Base-by-base conservation (phyloP, 2,797 vertebrate species). In the Avahi laniger region DNA sequence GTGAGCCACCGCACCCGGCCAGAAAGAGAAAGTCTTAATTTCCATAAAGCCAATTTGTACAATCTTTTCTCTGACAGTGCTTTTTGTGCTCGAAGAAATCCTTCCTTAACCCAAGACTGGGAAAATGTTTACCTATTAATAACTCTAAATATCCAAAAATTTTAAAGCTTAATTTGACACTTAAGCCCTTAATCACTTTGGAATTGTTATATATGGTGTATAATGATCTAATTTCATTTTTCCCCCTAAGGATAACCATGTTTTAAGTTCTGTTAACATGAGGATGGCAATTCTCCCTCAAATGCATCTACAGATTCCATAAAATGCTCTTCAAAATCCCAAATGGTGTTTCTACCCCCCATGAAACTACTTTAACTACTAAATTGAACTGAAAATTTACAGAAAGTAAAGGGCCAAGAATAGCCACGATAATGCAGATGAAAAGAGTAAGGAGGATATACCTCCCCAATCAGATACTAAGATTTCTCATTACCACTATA, bases 71-170 rank as follows among this genome's bases (percentile, higher is more conserved):
- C 70, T 89, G 52, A 81, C 1, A 82, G 4, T 78, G 41, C 46
- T 82, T 92, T 92, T 48, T 76, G 35, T 92, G 26, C 46, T 28
- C 2, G 70, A 89, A 96, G 33, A 95, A 87, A 90, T 70, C 33
- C 30, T 94, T 89, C 48, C 33, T 84, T 84, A 75, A 89, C 28
- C 24, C 54, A 82, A 65, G 38, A 54, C 6, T 78, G 20, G 57
- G 69, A 90, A 86, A 92, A 90, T 78, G 86, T 38, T 89, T 57
- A 41, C 33, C 69, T 79, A 50, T 88, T 94, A 88, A 72, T 86
- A 86, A 75, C 86, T 79, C 61, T 54, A 93, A 90, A 88, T 75
- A 78, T 33, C 30, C 54, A 76, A 69, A 84, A 76, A 10, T 61
- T 80, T 81, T 41, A 43, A 81, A 61, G 41, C 24, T 87, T 91